Conservation (phyloP, 2,113 vertebrate genomes). For the Notothenia coriiceps region DNA sequence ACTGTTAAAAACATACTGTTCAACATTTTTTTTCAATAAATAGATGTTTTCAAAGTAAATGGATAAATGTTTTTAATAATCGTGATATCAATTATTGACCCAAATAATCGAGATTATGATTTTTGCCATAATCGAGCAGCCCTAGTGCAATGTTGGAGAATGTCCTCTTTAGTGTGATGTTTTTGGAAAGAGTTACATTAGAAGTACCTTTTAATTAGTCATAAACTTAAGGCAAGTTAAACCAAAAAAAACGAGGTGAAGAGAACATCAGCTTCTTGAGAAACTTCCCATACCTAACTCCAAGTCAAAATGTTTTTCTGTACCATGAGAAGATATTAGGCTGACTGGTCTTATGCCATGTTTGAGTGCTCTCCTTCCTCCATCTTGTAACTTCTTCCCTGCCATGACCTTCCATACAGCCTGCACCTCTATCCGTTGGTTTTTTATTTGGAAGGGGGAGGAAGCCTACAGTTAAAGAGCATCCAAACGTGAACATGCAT, state of each 20-base stretch:
- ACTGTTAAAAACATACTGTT: no score
- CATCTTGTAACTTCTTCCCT: not conserved
- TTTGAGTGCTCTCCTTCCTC: slow-evolving; percentile 17
- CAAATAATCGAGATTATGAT: no score
- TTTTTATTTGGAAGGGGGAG: not conserved
- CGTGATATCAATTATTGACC: no score
- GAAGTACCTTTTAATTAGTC: not conserved
- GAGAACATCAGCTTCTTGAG: not conserved
- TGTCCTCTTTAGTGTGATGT: not conserved
- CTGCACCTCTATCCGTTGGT: not conserved
- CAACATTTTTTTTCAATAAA: no score
- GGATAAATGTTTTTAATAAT: no score
- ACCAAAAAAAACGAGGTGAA: slow-evolving; percentile 1
- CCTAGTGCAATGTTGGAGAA: not conserved
- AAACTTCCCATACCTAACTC: slow-evolving; percentile 8
- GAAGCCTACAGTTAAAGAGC: slow-evolving; percentile 28
- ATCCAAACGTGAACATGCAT: slow-evolving; percentile 55
- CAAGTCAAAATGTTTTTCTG: not conserved
- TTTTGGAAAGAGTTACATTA: not conserved
- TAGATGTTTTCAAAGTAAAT: no score
- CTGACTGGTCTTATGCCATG: slow-evolving; percentile 14
- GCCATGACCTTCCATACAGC: not conserved
- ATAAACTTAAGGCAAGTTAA: not conserved
- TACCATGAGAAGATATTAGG: slow-evolving; percentile 4
- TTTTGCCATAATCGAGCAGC: no score